Percentiles rank a stretch among this genome's conserved stretches.
These are phyloP conservation scores for Oryzias melastigma DNA, from an alignment of 2,113 vertebrate species.

Conservation along the genomic window DNA sequence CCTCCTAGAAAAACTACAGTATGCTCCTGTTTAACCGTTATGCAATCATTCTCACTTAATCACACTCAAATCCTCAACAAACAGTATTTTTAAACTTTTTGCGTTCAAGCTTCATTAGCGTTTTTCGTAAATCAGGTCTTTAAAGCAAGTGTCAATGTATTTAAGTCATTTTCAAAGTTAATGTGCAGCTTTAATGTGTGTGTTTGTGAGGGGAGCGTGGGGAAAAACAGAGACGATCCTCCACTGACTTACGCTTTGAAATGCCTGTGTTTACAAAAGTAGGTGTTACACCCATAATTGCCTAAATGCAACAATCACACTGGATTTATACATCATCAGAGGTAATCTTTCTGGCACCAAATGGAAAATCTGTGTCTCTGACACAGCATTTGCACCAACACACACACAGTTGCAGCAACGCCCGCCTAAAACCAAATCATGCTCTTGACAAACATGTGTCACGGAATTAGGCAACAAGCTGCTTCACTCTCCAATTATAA, in stretches of 20 bases:
- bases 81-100: no score
- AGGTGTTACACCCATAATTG: not conserved
- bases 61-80: no score
- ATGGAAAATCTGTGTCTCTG: not conserved
- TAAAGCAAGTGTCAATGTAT: not conserved
- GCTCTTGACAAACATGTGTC: not conserved
- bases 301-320: not conserved
- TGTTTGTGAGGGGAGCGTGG: not conserved
- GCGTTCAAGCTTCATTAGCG: no score
- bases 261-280: not conserved
- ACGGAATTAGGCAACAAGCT: constrained; percentile 1
- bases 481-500: not conserved
- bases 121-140: not conserved
- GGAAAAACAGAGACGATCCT: not conserved
- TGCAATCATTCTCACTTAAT: no score
- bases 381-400: not conserved
- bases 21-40: no score
- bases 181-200: not conserved
- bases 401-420: not conserved
- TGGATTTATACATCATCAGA: not conserved
- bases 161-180: constrained; percentile 6
- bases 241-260: not conserved
- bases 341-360: constrained; percentile 3
- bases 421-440: no score
- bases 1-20: no score